Percentiles rank a stretch among this genome's conserved stretches.
These are phyloP conservation scores for Cepphus grylle DNA, from an alignment of 2,113 vertebrate species.

Conservation along the genomic window DNA sequence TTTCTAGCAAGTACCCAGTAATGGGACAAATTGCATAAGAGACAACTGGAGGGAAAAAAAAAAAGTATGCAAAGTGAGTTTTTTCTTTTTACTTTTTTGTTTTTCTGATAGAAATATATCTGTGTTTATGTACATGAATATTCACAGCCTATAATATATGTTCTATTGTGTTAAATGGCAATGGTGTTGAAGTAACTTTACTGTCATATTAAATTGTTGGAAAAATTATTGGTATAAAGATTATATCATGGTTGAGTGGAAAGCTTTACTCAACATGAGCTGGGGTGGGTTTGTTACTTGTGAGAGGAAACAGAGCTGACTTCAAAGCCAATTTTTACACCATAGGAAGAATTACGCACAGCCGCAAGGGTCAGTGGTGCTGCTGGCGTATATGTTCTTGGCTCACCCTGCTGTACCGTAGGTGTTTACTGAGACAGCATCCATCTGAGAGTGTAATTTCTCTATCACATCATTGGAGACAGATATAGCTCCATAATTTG, in stretches of 20 bases:
- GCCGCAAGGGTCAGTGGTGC: neutral
- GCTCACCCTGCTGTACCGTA: neutral
- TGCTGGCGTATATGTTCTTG: accelerated
- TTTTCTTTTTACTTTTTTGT: neutral
- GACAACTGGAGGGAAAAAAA: neutral
- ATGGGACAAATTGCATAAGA: neutral
- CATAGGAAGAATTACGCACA: accelerated
- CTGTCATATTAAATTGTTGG: neutral
- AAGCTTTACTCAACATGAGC: neutral
- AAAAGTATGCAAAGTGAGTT: neutral
- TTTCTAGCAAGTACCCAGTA: neutral
- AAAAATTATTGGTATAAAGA: neutral
- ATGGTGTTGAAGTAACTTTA: neutral
- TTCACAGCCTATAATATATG: neutral
- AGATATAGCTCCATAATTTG: neutral
- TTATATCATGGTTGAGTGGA: neutral
- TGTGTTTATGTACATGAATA: neutral
- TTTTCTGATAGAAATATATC: neutral
- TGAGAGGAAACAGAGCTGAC: neutral
- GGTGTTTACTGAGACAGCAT: too few relatives aligned
- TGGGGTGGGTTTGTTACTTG: neutral
- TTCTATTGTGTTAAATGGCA: neutral
- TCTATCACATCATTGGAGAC: neutral
- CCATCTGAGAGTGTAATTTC: neutral
- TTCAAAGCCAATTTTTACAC: neutral